Base-by-base conservation (phyloP, 1,140 invertebrate genomes). In the Conus ventricosus region DNA sequence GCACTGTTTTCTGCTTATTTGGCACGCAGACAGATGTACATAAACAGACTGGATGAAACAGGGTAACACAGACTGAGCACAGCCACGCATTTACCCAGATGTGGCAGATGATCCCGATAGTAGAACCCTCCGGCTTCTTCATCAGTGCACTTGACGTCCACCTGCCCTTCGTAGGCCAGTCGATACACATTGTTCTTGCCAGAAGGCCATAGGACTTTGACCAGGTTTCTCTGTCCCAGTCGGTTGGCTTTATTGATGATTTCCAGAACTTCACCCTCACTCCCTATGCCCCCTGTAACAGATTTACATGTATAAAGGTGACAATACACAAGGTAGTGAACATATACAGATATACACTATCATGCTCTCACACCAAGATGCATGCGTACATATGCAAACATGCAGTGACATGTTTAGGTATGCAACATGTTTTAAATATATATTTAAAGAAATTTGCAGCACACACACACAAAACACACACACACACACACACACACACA, bases 121-220 rank as follows among this genome's bases (percentile, higher is more conserved):
- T 84, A 84, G 55, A 84, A 84, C 5, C 55, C 82, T 5, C 82
- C 82, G 11, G 82, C 82, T 51, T 84, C 82, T 20, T 84, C 82
- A 5, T 84, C 82, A 3, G 55, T 84, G 55, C 82, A 84, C 82
- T 13, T 84, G 82, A 84, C n/a, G 82, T 84, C 82, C 55, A 84
- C 82, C 55, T 84, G 55, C 25, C 82, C 82, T 63, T 63, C 55
- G 57, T 63, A 84, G 27, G 55, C 82, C 57, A 84, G 20, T 63
- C 82, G 82, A 55, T 84, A 84, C 53, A 84, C 54, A 25, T 84
- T 63, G 23, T 25, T 27, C 82, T 60, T 60, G 20, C 82, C 82
- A 10, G 6, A 39, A 54, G 82, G 82, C 82, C 82, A 84, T 10
- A 23, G 0, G 4, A 84, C 82, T 25, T 39, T 25, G 55, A 53